Base-by-base conservation (phyloP, 2,797 vertebrate genomes). In the Ctenopoma kingsleyae region DNA sequence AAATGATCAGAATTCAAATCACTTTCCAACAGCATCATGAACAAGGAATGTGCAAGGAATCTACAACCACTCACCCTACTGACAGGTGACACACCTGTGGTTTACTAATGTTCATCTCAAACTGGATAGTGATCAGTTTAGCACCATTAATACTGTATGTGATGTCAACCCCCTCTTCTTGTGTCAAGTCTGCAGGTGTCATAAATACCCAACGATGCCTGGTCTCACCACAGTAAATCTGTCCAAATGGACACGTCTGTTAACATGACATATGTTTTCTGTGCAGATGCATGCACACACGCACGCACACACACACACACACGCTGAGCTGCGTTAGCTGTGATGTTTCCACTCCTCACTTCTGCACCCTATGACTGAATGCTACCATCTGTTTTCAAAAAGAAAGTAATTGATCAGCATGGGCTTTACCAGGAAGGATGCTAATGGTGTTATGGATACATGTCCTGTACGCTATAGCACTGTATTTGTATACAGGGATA, bases 371-470 rank as follows among this genome's bases (percentile, higher is more conserved):
- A 55, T 54, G 36, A 35, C 48, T 10, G 1, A 52, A 43, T 43
- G 2, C 12, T 60, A 49, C 69, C 80, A 78, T 79, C 70, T 76
- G 70, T 50, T 80, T 32, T 57, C 15, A 22, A 63, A 23, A 66
- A 50, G 32, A 32, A 22, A 55, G 44, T 57, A 20, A 64, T 47
- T 73, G 70, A 73, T 71, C n/a, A 70, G 40, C 38, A 41, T 50
- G 38, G 51, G 7, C 61, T 38, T 81, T 23, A 61, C 30, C 71
- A 67, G 55, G 35, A 50, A 23, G 19, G 62, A 61, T 19, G 22
- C 46, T 51, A 22, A 3, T 59, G 8, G 7, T 11, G 7, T 43
- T 44, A 32, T 36, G 10, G 22, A 1, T 40, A 40, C 57, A 30
- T 19, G 5, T 41, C 7, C 47, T 65, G 22, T 55, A 30, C 41